These are phyloP conservation scores for Anas platyrhynchos DNA, from an alignment of 2,113 vertebrate species.

Conservation along the genomic window DNA sequence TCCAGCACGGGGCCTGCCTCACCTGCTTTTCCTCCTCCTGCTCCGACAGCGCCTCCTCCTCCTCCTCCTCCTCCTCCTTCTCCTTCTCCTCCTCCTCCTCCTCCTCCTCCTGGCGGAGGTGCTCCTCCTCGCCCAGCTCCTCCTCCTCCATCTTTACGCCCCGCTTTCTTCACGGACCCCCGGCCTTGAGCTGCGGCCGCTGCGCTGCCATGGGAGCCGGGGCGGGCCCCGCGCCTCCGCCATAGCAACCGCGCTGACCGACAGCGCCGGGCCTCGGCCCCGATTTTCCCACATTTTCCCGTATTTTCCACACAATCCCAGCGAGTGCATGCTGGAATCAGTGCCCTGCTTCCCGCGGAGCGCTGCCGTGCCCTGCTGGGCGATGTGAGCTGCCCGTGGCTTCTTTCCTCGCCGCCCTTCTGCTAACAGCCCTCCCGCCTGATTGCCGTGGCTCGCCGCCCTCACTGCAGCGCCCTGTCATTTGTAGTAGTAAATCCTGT, in stretches of 20 bases:
- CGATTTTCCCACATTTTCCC: no score
- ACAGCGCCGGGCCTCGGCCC: not conserved
- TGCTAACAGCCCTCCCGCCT: not conserved
- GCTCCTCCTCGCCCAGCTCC: slow-evolving; percentile 36
- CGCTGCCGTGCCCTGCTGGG: rapidly evolving
- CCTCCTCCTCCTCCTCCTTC: not conserved
- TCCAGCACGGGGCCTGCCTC: not conserved
- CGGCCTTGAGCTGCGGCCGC: no score
- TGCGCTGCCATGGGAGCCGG: not conserved
- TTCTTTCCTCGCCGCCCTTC: not conserved
- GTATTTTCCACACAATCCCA: rapidly evolving
- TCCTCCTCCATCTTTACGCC: slow-evolving; percentile 69
- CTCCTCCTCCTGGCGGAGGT: not conserved
- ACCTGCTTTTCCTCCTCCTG: slow-evolving; percentile 25
- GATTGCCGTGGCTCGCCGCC: rapidly evolving
- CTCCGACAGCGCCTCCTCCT: not conserved
- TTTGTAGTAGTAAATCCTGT: no score
- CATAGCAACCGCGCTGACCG: not conserved
- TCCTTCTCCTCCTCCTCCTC: not conserved
- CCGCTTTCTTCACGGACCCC: not conserved
- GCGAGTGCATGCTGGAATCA: rapidly evolving
- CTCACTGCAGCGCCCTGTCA: rapidly evolving
- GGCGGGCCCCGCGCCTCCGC: not conserved
- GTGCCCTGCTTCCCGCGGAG: rapidly evolving
- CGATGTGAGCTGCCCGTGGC: rapidly evolving